phyloP scores from a whole-genome alignment of 2,797 vertebrate genomes.

The Eutrigla gurnardus region DNA sequence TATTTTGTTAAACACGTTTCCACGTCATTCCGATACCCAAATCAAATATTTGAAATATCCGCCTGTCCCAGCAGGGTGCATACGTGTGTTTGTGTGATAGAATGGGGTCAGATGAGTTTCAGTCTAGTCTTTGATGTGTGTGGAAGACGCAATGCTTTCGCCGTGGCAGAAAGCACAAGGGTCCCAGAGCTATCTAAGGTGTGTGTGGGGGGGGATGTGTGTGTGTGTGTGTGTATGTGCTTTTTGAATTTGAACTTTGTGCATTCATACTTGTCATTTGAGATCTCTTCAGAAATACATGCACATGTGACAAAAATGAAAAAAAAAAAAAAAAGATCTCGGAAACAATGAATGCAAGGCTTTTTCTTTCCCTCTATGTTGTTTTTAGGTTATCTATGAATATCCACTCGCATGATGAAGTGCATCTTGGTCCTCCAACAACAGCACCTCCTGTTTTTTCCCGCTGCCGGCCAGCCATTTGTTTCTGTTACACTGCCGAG shows the following conservation, averaged over 20 bases:
- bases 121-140: slow-evolving; percentile 67
- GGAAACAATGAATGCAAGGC: background rate
- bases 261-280: background rate
- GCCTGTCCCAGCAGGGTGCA: slow-evolving; percentile 29
- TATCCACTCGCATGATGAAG: background rate
- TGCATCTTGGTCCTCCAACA: background rate
- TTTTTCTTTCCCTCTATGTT: background rate
- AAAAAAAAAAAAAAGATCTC: background rate
- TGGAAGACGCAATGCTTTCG: slow-evolving; percentile 35
- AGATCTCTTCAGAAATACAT: background rate
- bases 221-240: background rate
- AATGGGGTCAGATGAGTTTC: slow-evolving; percentile 75
- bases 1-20: slow-evolving; percentile 36
- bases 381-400: background rate
- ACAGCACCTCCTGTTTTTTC: slow-evolving; percentile 4
- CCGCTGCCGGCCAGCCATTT: slow-evolving; percentile 28
- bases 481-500: slow-evolving; percentile 33
- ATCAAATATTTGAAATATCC: slow-evolving; percentile 50
- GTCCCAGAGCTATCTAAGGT: slow-evolving; percentile 28
- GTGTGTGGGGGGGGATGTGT: too few species aligned
- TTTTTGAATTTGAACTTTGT: background rate
- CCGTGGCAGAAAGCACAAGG: slow-evolving; percentile 38
- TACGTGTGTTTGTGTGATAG: slow-evolving; percentile 54
- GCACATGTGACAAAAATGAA: background rate
- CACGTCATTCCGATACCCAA: slow-evolving; percentile 6